Base-by-base conservation (phyloP, 92 coral and sea anemone genomes). In the Hydrozoanthus gracilis region DNA sequence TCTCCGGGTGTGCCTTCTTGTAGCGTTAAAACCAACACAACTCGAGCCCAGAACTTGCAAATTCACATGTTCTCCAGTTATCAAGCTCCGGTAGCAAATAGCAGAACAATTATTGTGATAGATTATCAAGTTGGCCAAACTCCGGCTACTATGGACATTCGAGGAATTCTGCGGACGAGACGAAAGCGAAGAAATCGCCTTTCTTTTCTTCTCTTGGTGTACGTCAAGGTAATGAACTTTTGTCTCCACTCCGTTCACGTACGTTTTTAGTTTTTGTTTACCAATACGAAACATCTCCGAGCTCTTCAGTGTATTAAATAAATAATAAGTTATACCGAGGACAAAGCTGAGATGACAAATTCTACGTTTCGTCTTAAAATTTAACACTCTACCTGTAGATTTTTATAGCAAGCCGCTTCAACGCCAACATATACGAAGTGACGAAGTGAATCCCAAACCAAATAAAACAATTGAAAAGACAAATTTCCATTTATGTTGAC, bases 51-150 rank as follows among this genome's bases (percentile, higher is more conserved):
- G 58, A 47, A 80, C 85, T 18, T 49, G 58, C 73, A 80, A 80
- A 80, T 65, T 48, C 5, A 16, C 49, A 10, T 64, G 85, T 80
- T 50, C 20, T 17, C 12, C 74, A 8, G 75, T 62, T 47, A 80
- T 17, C 47, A 80, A 11, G 61, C 49, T 80, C 4, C 64, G 47
- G 49, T 80, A 65, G 15, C 73, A 64, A 18, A 80, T 44, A 16
- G 85, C 51, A 70, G 27, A 47, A 46, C 85, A 80, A 49, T 52
- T 80, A 65, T 80, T 80, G 58, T 80, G 85, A 62, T 64, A 80
- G 18, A 80, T 20, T 65, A 80, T 64, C 12, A 80, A 50, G 48
- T 80, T 65, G 47, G 73, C 18, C 49, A 46, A 65, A n/a, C 49
- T 64, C 9, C 62, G 74, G 50, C 56, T 68, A 15, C 85, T 74